A percentile compares a stretch with the other conserved stretches of the same genome.
Evolutionary conservation across 1,140 invertebrate species (phyloP).

Genomic region (Bombus affinis): DNA sequence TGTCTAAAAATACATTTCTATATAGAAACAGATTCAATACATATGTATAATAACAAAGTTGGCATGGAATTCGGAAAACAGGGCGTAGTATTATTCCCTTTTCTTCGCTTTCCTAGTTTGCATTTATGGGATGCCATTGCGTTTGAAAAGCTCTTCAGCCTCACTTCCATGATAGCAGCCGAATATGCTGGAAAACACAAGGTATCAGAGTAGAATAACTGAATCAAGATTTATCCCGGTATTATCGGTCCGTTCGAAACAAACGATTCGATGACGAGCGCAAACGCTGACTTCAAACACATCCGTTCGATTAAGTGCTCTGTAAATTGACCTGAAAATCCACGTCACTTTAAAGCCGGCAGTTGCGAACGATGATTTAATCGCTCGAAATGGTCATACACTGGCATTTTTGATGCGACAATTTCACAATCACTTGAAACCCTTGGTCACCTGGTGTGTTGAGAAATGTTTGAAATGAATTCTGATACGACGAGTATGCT

Average conservation of each 20-base stretch:
- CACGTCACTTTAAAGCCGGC: conserved; percentile 40
- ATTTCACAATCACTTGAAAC: conserved; percentile 30
- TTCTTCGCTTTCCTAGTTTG: neutral
- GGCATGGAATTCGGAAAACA: neutral
- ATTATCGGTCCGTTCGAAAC: conserved; percentile 19
- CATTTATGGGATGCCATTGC: neutral
- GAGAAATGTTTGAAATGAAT: neutral
- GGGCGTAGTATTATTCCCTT: neutral
- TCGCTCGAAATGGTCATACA: conserved; percentile 45
- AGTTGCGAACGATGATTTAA: conserved; percentile 53
- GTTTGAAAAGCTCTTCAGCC: neutral
- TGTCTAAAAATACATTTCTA: no score
- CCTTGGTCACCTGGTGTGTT: neutral
- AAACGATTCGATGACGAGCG: conserved; percentile 46
- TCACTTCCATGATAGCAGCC: neutral
- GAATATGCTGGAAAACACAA: neutral
- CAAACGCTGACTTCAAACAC: conserved; percentile 50
- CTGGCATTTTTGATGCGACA: conserved; percentile 57
- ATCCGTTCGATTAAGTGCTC: conserved; percentile 52
- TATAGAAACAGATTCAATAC: no score
- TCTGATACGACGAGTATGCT: neutral
- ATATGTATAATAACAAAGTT: neutral
- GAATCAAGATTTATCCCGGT: conserved; percentile 24
- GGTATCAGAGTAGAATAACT: conserved; percentile 13
- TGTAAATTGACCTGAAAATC: conserved; percentile 62